phyloP scores from a whole-genome alignment of 1,140 invertebrate genomes.

The Leptopilina clavipes region DNA sequence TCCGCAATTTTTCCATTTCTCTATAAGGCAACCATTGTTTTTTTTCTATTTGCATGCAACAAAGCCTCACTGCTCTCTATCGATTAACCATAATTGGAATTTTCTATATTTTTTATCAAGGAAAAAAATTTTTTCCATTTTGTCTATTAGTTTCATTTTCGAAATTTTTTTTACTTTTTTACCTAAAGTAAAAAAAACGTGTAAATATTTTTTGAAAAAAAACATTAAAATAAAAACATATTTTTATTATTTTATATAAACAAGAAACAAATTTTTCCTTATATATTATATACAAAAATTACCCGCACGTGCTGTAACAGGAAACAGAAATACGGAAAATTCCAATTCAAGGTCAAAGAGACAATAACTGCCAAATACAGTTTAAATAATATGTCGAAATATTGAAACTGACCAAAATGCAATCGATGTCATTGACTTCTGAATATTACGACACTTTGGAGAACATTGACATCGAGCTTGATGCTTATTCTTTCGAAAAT shows the following conservation, averaged over 20 bases:
- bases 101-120: not conserved
- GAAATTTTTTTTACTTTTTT: no score
- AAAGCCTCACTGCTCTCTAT: not conserved
- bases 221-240: no score
- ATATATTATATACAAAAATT: not conserved
- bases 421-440: constrained; percentile 39
- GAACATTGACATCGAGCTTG: constrained; percentile 27
- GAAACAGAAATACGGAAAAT: constrained; percentile 2
- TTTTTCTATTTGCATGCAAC: constrained; percentile 1
- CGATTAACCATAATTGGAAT: not conserved
- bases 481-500: constrained; percentile 2
- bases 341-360: constrained; percentile 7
- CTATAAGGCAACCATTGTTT: not conserved
- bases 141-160: no score
- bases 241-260: not conserved
- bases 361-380: not conserved
- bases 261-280: constrained; percentile 1
- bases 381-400: not conserved
- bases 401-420: constrained; percentile 8
- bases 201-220: no score
- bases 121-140: no score
- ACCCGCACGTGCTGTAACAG: not conserved
- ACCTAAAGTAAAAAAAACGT: no score
- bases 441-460: not conserved
- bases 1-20: constrained; percentile 37